Evolutionary conservation across 2,113 vertebrate genomes (phyloP).

Genomic region (Aspiorhynchus laticeps): DNA sequence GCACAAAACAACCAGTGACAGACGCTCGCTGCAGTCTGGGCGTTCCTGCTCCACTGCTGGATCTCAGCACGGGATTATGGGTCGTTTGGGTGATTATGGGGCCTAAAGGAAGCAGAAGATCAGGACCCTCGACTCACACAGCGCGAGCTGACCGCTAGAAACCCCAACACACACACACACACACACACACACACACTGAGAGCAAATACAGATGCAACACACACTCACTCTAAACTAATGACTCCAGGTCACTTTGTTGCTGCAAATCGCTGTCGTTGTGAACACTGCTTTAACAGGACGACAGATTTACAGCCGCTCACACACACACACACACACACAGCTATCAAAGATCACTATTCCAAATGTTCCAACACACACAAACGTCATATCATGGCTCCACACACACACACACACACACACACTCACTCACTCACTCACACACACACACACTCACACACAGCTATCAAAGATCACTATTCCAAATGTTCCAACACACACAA

Average conservation of each 20-base stretch:
- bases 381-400: no score
- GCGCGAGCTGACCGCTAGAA: background rate
- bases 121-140: background rate
- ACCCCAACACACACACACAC: no score
- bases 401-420: no score
- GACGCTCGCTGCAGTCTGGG: no score
- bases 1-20: background rate
- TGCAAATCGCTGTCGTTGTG: background rate
- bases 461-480: no score
- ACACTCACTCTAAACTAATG: background rate
- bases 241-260: background rate
- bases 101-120: background rate
- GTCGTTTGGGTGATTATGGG: background rate
- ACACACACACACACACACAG: slow-evolving; percentile 41
- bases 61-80: background rate
- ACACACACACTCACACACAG: no score
- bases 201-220: background rate
- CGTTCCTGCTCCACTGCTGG: background rate
- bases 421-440: no score
- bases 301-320: background rate
- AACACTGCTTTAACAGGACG: background rate
- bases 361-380: no score
- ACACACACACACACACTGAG: background rate
- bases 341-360: no score
- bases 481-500: no score